A percentile compares a stretch with the other conserved stretches of the same genome.
phyloP scores from a whole-genome alignment of 2,113 vertebrate genomes.

The Ameiurus melas region DNA sequence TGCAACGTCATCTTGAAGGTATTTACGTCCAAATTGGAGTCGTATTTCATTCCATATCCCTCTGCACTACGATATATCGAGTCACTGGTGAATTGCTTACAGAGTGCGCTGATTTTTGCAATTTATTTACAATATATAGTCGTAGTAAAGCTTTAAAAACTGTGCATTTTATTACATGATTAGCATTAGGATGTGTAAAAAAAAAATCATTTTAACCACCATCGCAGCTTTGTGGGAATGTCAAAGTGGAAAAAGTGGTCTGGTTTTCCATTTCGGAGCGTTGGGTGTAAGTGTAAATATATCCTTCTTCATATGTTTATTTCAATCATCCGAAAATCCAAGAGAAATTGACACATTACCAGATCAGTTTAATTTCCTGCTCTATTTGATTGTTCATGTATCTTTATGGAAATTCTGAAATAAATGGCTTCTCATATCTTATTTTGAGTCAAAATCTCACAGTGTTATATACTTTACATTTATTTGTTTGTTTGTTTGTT shows the following conservation, averaged over 20 bases:
- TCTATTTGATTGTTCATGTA: background rate
- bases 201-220: background rate
- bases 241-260: background rate
- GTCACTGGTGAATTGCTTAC: constrained; percentile 15
- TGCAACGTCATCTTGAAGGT: background rate
- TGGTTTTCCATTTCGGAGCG: background rate
- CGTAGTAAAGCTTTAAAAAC: background rate
- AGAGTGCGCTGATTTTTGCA: background rate
- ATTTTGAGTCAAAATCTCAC: background rate
- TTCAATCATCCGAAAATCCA: background rate
- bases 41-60: background rate
- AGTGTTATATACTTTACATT: background rate
- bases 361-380: constrained; percentile 23
- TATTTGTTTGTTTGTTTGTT: too few species aligned
- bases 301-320: background rate
- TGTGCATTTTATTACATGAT: background rate
- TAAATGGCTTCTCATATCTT: constrained; percentile 8
- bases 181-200: background rate
- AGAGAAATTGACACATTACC: background rate
- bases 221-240: background rate
- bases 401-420: constrained; percentile 1
- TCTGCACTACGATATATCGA: background rate
- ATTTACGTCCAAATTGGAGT: background rate
- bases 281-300: constrained; percentile 8
- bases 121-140: background rate